Conservation (phyloP, 1,140 invertebrate genomes). For the Sinonovacula constricta region DNA sequence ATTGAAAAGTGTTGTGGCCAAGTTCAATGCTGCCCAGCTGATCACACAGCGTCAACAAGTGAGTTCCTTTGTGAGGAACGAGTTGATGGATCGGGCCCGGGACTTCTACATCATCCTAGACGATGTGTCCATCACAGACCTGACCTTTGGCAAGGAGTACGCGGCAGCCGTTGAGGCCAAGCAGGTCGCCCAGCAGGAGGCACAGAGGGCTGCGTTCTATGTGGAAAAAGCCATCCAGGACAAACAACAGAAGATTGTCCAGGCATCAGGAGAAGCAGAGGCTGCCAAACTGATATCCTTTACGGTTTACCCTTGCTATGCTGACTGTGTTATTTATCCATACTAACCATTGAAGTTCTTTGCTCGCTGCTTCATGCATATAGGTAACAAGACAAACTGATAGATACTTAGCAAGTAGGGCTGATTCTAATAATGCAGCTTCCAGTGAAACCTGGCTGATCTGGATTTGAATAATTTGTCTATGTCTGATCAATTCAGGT, state of each 20-base stretch:
- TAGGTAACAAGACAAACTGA: background rate
- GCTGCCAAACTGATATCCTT: constrained; percentile 85
- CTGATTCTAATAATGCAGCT: no score
- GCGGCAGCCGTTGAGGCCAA: constrained; percentile 99
- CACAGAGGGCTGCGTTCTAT: constrained; percentile 97
- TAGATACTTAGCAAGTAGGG: no score
- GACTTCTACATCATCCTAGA: constrained; percentile 99
- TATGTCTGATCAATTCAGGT: no score
- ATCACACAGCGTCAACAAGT: constrained; percentile 99
- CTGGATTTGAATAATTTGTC: no score
- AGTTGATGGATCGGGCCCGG: constrained; percentile 96
- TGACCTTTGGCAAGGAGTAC: constrained; percentile 99
- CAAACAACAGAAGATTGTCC: constrained; percentile 99
- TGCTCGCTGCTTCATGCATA: background rate
- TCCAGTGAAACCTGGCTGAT: no score
- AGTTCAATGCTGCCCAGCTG: constrained; percentile 99
- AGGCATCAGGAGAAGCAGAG: constrained; percentile 99
- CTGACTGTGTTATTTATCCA: no score
- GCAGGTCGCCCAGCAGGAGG: constrained; percentile 99
- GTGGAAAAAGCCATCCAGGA: constrained; percentile 99
- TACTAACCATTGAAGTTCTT: background rate
- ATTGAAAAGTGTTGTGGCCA: constrained; percentile 98
- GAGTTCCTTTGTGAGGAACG: constrained; percentile 92
- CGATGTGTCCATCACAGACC: constrained; percentile 99
- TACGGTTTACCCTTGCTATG: background rate